phyloP scores from a whole-genome alignment of 2,888 invertebrate genomes.

The Drosophila koepferae region DNA sequence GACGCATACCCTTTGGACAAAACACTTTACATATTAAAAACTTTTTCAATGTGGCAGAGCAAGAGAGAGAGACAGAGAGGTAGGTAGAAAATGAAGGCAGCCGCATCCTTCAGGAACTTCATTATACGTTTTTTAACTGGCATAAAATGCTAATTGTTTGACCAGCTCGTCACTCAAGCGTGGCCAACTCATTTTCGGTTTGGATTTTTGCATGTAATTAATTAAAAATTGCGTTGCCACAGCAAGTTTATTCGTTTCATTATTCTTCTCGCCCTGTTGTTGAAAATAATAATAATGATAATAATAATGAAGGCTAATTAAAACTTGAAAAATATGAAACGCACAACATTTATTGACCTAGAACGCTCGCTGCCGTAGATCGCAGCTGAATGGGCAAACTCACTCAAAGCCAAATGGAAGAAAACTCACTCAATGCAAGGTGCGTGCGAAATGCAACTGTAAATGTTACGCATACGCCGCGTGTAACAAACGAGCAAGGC shows the following conservation, averaged over 20 bases:
- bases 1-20: slow-evolving; percentile 33
- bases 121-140: slow-evolving; percentile 58
- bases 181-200: slow-evolving; percentile 44
- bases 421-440: slow-evolving; percentile 6
- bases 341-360: slow-evolving; percentile 57
- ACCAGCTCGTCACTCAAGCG: slow-evolving; percentile 56
- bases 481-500: slow-evolving; percentile 46
- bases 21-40: slow-evolving; percentile 76
- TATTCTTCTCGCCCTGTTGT: slow-evolving; percentile 11
- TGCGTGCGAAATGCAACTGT: slow-evolving; percentile 62
- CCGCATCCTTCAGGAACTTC: slow-evolving; percentile 67
- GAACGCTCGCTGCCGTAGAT: slow-evolving; percentile 50
- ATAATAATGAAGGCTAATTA: slow-evolving; percentile 63
- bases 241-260: slow-evolving; percentile 43
- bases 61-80: background rate
- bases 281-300: slow-evolving; percentile 50
- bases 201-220: slow-evolving; percentile 73
- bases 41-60: slow-evolving; percentile 37
- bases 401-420: slow-evolving; percentile 37
- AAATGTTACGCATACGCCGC: slow-evolving; percentile 79
- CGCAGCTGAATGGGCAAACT: slow-evolving; percentile 30
- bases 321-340: slow-evolving; percentile 65
- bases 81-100: background rate
- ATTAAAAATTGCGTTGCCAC: slow-evolving; percentile 73
- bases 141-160: slow-evolving; percentile 72